These are phyloP conservation scores for Monodelphis domestica DNA, from an alignment of 2,797 vertebrate species.

Conservation along the genomic window DNA sequence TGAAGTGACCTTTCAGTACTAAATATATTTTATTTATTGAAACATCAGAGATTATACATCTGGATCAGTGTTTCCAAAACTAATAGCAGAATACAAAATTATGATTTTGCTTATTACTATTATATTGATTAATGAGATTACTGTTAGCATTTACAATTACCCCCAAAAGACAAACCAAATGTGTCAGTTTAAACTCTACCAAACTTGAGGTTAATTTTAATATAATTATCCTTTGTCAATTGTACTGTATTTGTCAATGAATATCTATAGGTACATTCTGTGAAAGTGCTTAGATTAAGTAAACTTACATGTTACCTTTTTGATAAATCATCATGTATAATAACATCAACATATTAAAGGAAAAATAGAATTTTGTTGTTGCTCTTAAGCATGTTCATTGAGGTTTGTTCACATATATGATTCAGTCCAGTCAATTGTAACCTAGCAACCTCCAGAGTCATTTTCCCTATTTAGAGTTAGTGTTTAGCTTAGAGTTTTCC, in stretches of 20 bases:
- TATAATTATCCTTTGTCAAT: not conserved
- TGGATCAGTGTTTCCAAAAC: slow-evolving; percentile 18
- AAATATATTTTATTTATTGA: not conserved
- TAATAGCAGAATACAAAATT: slow-evolving; percentile 38
- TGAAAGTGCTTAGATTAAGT: slow-evolving; percentile 37
- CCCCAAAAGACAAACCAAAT: not conserved
- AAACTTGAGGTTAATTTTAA: slow-evolving; percentile 14
- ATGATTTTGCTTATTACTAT: slow-evolving; percentile 13
- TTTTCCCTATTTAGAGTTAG: not conserved
- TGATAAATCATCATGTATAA: slow-evolving; percentile 17
- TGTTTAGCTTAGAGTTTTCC: not conserved
- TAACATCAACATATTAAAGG: slow-evolving; percentile 21
- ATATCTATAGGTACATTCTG: not conserved
- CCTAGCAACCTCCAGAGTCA: not conserved
- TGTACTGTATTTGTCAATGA: not conserved
- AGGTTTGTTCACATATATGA: not conserved
- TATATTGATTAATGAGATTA: slow-evolving; percentile 42
- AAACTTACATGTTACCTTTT: not conserved
- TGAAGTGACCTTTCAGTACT: not conserved
- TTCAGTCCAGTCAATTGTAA: not conserved
- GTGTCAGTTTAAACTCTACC: slow-evolving; percentile 7
- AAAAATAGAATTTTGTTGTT: slow-evolving; percentile 2
- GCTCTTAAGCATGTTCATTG: not conserved
- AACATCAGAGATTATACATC: slow-evolving; percentile 33
- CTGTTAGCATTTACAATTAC: slow-evolving; percentile 4